These are phyloP conservation scores for Hirundo rustica DNA, from an alignment of 2,797 vertebrate species.

Conservation along the genomic window DNA sequence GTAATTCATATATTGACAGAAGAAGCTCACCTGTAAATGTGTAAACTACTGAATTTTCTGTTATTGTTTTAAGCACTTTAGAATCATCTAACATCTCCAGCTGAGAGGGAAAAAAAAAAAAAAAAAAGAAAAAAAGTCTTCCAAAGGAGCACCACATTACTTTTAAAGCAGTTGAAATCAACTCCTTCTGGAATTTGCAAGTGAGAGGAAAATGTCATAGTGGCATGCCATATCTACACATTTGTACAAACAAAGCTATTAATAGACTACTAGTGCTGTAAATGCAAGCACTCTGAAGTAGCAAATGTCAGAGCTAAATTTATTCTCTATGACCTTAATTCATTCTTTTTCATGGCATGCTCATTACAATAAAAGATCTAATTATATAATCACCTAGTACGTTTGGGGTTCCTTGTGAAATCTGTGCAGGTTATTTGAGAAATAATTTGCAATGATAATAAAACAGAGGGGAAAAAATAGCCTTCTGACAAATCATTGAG, in stretches of 20 bases:
- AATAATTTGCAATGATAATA: neutral
- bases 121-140: neutral
- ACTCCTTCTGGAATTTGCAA: neutral
- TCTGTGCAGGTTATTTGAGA: neutral
- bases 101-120: neutral
- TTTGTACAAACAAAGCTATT: conserved; percentile 6
- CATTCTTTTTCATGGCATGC: neutral
- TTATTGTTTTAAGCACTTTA: neutral
- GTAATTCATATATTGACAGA: neutral
- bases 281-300: neutral
- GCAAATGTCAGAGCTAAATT: conserved; percentile 1
- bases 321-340: neutral
- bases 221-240: neutral
- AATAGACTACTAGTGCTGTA: neutral
- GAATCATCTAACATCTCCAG: neutral
- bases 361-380: neutral
- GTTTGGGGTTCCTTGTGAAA: neutral
- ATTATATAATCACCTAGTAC: neutral
- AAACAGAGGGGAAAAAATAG: neutral
- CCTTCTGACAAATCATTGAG: neutral
- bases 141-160: neutral
- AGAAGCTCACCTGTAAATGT: neutral
- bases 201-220: neutral
- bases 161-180: neutral
- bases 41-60: neutral